Evolutionary conservation across 2,888 invertebrate species (phyloP).

Genomic region (Cryptocephalus moraei): DNA sequence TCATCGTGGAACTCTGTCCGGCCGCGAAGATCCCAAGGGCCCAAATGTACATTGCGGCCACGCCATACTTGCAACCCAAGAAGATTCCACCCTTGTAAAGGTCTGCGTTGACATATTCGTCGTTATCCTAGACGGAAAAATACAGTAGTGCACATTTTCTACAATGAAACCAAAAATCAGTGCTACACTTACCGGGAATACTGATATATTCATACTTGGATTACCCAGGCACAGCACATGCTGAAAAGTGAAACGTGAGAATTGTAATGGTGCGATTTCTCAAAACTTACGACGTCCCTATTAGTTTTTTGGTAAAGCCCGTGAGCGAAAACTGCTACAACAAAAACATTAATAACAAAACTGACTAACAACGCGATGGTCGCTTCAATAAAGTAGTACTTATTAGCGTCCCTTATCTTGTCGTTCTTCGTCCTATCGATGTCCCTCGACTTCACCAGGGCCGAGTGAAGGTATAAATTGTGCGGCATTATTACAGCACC

Average conservation of each 20-base stretch:
- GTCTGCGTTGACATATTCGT: conserved; percentile 49
- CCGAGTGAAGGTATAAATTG: conserved; percentile 81
- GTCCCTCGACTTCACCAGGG: conserved; percentile 76
- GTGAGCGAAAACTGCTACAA: conserved; percentile 76
- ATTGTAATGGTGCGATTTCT: neutral
- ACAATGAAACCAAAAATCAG: too few relatives aligned
- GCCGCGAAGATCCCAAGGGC: conserved; percentile 70
- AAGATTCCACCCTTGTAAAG: conserved; percentile 64
- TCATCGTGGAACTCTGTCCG: conserved; percentile 76
- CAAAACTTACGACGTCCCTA: conserved; percentile 48
- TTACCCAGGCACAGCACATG: neutral
- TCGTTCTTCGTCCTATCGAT: conserved; percentile 60
- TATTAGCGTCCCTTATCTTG: conserved; percentile 71
- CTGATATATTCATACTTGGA: neutral
- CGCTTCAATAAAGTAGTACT: conserved; percentile 72
- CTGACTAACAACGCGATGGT: conserved; percentile 67
- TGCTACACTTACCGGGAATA: neutral
- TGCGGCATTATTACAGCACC: conserved; percentile 85
- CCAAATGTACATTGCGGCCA: conserved; percentile 72
- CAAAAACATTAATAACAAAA: conserved; percentile 79
- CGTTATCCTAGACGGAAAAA: conserved; percentile 33
- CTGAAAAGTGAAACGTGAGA: neutral
- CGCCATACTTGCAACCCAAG: conserved; percentile 65
- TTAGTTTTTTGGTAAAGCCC: conserved; percentile 67
- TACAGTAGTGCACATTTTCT: too few relatives aligned